Evolutionary conservation across 2,113 vertebrate species (phyloP).

Genomic region (mouse (Mus musculus)): DNA sequence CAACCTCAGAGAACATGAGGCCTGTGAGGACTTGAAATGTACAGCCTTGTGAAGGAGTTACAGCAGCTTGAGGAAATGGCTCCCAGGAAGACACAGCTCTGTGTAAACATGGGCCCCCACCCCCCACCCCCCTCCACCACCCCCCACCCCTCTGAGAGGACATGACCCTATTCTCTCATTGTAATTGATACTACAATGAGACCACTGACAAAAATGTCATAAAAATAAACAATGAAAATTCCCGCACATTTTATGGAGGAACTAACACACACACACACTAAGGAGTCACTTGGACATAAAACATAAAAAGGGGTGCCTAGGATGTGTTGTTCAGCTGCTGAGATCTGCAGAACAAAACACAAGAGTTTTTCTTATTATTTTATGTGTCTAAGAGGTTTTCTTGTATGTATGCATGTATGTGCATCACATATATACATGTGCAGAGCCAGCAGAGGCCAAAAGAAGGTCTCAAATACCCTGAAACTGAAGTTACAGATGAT

Average conservation of each 20-base stretch:
- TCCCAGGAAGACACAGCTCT: not conserved
- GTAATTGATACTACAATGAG: not conserved
- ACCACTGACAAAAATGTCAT: not conserved
- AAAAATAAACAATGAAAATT: not conserved
- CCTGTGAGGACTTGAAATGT: not conserved
- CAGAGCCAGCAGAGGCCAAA: not conserved
- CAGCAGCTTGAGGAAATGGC: not conserved
- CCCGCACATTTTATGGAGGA: not conserved
- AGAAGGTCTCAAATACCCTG: not conserved
- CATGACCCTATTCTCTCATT: not conserved
- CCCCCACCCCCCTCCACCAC: rapidly evolving
- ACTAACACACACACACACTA: not conserved
- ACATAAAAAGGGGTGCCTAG: not conserved
- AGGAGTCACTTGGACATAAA: not conserved
- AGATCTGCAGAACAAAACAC: not conserved
- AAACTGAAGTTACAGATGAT: not conserved
- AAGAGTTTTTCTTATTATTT: not conserved
- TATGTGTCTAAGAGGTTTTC: not conserved
- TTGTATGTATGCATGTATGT: not conserved
- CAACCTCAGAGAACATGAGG: not conserved
- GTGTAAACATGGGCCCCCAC: not conserved
- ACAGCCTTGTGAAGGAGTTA: not conserved
- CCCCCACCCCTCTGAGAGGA: not conserved
- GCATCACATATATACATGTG: not conserved
- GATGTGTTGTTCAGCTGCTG: too few species aligned